Evolutionary conservation across 2,888 invertebrate species (phyloP), one percentile per base, ranked within the genome.

Genomic region (Drosophila macrospina): DNA sequence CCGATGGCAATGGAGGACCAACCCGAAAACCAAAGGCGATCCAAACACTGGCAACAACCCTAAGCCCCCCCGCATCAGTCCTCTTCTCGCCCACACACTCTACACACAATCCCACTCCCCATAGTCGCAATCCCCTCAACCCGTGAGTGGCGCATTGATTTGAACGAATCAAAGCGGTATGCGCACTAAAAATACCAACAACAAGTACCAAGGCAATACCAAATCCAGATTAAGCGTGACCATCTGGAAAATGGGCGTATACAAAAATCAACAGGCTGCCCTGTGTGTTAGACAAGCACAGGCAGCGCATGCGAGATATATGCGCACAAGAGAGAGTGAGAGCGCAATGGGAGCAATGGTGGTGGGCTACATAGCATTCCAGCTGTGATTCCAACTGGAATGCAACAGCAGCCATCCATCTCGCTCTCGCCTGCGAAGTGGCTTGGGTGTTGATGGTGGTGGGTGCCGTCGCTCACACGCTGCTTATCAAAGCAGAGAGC

Each of bases 151-250:
- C 79, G 89, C 89, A 86, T 89, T 89, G 86, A 89, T 86, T 85
- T 86, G 80, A 86, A 88, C 88, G 88, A 89, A 89, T 86, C 89
- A 88, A 89, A 86, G 88, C 89, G 86, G 86, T 89, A 86, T 79
- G 85, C 88, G 86, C 89, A 89, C 88, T 86, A 88, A 89, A 89
- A 89, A 89, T 88, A 86, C 89, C 86, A 89, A 86, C 88, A 86
- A 85, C 88, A 89, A 79, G 71, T 64, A 84, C 69, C 73, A 74
- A 39, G 39, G 72, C 69, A 72, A 59, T 65, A 62, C 80, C 80
- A 86, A 75, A 82, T 74, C 83, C 83, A 89, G 89, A 85, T 86
- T 74, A 74, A 79, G 68, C 88, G 61, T 72, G 67, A 85, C 88
- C 61, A 56, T 52, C 77, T 89, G 88, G 78, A 82, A 88, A 64